These are phyloP conservation scores for Lichenostomus cassidix DNA, from an alignment of 2,113 vertebrate species.

Conservation along the genomic window DNA sequence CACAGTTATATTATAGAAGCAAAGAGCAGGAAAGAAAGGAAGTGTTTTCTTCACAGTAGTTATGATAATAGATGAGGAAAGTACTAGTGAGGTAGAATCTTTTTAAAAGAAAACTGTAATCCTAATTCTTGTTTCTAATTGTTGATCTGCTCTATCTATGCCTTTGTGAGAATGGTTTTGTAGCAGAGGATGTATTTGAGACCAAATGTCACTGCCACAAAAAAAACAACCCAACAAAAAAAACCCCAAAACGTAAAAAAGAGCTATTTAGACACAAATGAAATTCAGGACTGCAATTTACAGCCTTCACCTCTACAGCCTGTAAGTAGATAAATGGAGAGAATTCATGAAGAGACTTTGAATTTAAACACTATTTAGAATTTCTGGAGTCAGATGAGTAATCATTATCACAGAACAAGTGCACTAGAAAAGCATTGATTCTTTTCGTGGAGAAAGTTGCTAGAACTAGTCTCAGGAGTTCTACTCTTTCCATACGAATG, in stretches of 20 bases:
- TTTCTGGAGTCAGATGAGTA: neutral
- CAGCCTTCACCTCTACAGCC: neutral
- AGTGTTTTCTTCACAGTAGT: neutral
- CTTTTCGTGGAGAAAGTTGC: neutral
- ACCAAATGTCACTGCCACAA: neutral
- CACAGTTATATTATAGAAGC: neutral
- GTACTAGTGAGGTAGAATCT: neutral
- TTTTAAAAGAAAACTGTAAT: neutral
- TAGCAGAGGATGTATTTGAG: neutral
- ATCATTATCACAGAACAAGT: neutral
- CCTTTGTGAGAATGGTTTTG: neutral
- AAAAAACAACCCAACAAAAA: neutral
- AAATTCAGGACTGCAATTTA: neutral
- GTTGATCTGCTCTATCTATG: neutral
- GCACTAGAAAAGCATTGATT: neutral
- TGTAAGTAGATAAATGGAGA: neutral
- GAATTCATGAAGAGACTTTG: neutral
- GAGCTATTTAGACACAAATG: neutral
- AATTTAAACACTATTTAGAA: neutral
- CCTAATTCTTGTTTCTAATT: neutral
- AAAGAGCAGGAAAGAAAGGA: neutral
- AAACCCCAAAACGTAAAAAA: neutral
- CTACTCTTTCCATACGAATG: neutral
- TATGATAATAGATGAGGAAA: neutral
- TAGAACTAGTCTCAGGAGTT: neutral